A percentile compares a stretch with the other conserved stretches of the same genome.
phyloP scores from a whole-genome alignment of 2,113 vertebrate species.

The Diadophis punctatus region DNA sequence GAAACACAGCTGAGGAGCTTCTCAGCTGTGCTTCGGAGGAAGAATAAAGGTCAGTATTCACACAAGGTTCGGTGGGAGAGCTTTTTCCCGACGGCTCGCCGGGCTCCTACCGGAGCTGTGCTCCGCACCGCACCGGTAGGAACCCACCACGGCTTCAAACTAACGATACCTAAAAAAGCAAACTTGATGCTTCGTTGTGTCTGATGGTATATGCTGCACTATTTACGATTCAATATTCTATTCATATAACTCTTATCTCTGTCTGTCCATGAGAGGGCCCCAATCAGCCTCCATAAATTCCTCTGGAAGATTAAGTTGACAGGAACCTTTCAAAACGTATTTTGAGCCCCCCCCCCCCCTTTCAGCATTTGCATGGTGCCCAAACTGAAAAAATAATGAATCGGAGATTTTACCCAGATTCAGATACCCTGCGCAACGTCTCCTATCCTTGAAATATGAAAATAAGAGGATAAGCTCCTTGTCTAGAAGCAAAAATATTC shows the following conservation, averaged over 20 bases:
- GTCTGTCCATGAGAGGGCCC: neutral
- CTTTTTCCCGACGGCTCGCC: no score
- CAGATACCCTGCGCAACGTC: neutral
- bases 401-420: no score
- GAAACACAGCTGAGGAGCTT: no score
- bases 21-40: no score
- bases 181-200: neutral
- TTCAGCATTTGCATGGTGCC: neutral
- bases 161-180: neutral
- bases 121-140: no score
- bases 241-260: neutral
- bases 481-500: neutral
- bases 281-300: neutral
- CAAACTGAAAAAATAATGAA: neutral
- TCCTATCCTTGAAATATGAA: neutral
- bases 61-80: no score
- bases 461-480: neutral
- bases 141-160: no score
- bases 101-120: no score
- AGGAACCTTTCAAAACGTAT: neutral
- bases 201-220: neutral
- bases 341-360: neutral
- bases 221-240: neutral
- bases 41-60: no score
- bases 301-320: neutral